These are phyloP conservation scores for Panorpa germanica DNA, from an alignment of 2,888 invertebrate species.

Conservation along the genomic window DNA sequence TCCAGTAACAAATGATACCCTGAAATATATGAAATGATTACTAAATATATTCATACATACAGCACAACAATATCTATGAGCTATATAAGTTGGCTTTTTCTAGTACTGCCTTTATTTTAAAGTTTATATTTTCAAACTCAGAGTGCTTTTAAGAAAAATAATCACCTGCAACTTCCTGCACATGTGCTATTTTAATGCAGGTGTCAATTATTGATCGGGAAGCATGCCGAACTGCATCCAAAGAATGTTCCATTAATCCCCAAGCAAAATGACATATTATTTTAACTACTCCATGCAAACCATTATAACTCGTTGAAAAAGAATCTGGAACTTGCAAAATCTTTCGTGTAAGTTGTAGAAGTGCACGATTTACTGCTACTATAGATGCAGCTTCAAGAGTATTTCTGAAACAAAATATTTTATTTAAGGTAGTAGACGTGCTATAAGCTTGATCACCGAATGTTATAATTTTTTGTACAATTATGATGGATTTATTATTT, in stretches of 20 bases:
- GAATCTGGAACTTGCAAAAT: slow-evolving; percentile 1
- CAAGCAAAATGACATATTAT: slow-evolving; percentile 29
- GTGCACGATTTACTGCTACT: slow-evolving; percentile 18
- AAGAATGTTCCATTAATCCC: slow-evolving; percentile 38
- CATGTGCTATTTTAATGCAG: slow-evolving; percentile 22
- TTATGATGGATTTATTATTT: no score
- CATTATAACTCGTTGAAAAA: slow-evolving; percentile 13
- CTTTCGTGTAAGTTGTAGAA: slow-evolving; percentile 16
- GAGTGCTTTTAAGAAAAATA: slow-evolving; percentile 20
- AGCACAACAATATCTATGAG: no score
- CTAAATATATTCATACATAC: no score
- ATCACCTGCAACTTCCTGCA: slow-evolving; percentile 13
- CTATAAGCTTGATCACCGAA: no score
- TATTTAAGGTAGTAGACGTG: no score
- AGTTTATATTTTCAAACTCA: slow-evolving; percentile 15
- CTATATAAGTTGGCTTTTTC: no score
- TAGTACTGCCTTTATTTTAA: neutral
- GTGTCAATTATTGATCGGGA: slow-evolving; percentile 29
- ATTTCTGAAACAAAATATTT: no score
- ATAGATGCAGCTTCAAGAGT: slow-evolving; percentile 18
- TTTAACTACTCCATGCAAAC: slow-evolving; percentile 17
- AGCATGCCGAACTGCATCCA: slow-evolving; percentile 43
- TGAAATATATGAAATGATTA: no score
- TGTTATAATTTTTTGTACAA: no score
- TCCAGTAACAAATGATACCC: no score